phyloP scores from a whole-genome alignment of 2,888 invertebrate species.

The Mycalesis mineus region DNA sequence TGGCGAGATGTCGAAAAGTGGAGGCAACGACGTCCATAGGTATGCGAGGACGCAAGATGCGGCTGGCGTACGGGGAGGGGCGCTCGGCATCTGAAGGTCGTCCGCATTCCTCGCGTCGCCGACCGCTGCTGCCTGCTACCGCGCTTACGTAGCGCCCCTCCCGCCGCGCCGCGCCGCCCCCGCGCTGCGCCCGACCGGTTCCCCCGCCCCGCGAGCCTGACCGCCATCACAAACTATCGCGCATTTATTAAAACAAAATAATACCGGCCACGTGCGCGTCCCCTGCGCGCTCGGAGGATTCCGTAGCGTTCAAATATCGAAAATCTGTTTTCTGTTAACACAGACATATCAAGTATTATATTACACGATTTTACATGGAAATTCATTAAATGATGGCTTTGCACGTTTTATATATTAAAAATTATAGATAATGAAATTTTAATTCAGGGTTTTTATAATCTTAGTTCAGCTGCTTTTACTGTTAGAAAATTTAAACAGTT shows the following conservation, averaged over 20 bases:
- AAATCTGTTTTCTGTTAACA: no score
- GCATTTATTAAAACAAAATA: conserved; percentile 44
- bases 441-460: no score
- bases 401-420: no score
- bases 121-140: conserved; percentile 78
- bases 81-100: conserved; percentile 78
- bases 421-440: no score
- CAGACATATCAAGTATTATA: no score
- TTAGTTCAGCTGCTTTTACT: no score
- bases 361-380: no score
- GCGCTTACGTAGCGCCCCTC: conserved; percentile 77
- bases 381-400: no score
- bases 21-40: conserved; percentile 70
- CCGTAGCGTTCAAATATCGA: conserved; percentile 1
- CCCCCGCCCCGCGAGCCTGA: conserved; percentile 47
- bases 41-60: conserved; percentile 78
- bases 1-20: conserved; percentile 71
- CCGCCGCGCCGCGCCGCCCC: conserved; percentile 47
- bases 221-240: conserved; percentile 54
- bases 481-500: no score
- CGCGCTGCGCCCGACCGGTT: conserved; percentile 49
- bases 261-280: conserved; percentile 13
- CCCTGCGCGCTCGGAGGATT: conserved; percentile 1
- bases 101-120: conserved; percentile 78
- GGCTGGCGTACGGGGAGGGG: conserved; percentile 73